These are phyloP conservation scores for Etheostoma spectabile DNA, from an alignment of 2,113 vertebrate species.

Conservation along the genomic window DNA sequence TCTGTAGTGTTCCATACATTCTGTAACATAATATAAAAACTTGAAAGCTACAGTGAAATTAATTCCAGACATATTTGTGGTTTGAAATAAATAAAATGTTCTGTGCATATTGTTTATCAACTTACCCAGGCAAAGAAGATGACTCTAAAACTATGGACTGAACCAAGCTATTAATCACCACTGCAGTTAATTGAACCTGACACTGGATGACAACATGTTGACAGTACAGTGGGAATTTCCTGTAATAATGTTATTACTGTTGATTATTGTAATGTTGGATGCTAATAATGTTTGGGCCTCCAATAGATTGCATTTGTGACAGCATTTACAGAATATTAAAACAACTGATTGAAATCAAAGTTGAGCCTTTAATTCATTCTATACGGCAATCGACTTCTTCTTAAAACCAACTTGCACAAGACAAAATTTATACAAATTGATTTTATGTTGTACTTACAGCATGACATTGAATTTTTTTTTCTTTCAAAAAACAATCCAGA, in stretches of 20 bases:
- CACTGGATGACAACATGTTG: background rate
- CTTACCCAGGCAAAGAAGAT: background rate
- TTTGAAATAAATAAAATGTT: background rate
- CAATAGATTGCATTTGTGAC: background rate
- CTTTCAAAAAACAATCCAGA: constrained; percentile 23
- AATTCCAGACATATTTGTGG: background rate
- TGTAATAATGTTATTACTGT: background rate
- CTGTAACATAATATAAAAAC: too few relatives aligned
- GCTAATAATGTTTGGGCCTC: background rate
- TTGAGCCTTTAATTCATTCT: constrained; percentile 45
- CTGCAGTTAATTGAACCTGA: background rate
- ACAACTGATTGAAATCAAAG: constrained; percentile 20
- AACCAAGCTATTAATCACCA: background rate
- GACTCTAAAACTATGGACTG: background rate
- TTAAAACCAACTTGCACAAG: constrained; percentile 44
- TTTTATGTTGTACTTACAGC: constrained; percentile 50
- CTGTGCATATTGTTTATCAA: background rate
- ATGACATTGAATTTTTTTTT: constrained; percentile 11
- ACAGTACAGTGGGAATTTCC: background rate
- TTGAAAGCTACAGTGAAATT: background rate
- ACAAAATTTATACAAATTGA: constrained; percentile 44
- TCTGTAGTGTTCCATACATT: background rate
- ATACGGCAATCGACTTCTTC: background rate
- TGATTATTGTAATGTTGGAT: constrained; percentile 15
- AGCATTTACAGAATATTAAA: constrained; percentile 15